Evolutionary conservation across 1,140 invertebrate species (phyloP), one percentile per base, ranked within the genome.

Genomic region (Orius insidiosus): DNA sequence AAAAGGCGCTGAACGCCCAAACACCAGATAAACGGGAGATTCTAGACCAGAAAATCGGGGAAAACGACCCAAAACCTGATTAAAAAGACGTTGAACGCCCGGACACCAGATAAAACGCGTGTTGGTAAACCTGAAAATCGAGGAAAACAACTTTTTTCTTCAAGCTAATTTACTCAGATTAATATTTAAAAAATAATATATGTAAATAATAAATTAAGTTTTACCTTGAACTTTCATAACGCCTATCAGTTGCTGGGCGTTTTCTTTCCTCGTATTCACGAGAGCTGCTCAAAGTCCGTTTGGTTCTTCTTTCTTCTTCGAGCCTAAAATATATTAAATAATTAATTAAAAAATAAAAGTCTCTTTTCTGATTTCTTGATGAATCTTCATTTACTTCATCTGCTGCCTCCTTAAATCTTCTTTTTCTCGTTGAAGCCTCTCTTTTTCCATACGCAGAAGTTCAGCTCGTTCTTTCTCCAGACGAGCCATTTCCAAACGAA

Each of bases 391-490:
- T 11, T 46, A 49, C 48, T 44, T 49, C 1, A 49, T 15, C 38
- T 51, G 44, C 18, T 47, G 49, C 34, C 82, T 69, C 58, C 85
- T 80, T 33, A 87, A 58, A 57, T 90, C 85, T 51, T 86, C 68
- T 53, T 80, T 73, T 54, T 89, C 85, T 40, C 81, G 64, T 57
- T 87, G 84, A 15, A 90, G 63, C 57, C 82, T 80, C 54, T 88
- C 85, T 11, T 85, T 64, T 60, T 89, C 85, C 36, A 85, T 56
- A 48, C 78, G 72, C 41, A 86, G 59, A 9, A 87, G 60, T 58
- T 90, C 85, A 30, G 79, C 76, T 57, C 81, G 80, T 56, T 88
- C 84, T 11, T 78, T 69, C 56, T 84, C 81, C 14, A 85, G 69
- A 37, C 72, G 69, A 55, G 85, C 80, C 15, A 79, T 66, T 61